These are phyloP conservation scores for Chlamydotis undulata DNA, from an alignment of 2,113 vertebrate species.

Conservation along the genomic window DNA sequence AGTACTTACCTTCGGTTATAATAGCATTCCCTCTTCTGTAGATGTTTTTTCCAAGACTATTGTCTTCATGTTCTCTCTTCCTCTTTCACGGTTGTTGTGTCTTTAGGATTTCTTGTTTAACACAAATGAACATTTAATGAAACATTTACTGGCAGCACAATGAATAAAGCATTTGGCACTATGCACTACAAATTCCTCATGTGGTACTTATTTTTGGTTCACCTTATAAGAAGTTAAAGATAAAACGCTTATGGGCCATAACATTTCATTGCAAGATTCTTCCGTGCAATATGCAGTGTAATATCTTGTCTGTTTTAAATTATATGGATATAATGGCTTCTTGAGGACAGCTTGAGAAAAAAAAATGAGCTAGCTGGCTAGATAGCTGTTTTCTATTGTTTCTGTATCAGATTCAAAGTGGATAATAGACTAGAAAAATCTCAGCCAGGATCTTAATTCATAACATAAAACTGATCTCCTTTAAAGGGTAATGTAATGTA, in stretches of 20 bases:
- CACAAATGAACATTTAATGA: neutral
- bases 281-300: neutral
- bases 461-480: neutral
- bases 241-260: neutral
- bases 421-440: neutral
- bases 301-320: neutral
- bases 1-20: neutral
- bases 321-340: neutral
- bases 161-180: neutral
- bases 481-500: neutral
- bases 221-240: neutral
- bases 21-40: neutral
- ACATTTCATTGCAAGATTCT: neutral
- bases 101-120: conserved; percentile 13
- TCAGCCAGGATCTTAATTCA: neutral
- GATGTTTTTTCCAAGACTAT: neutral
- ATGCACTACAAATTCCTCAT: neutral
- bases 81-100: neutral
- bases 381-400: neutral
- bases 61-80: rapidly evolving
- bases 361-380: neutral
- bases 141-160: neutral
- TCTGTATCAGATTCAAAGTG: neutral
- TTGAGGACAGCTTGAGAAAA: neutral
- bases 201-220: neutral